Evolutionary conservation across 2,888 invertebrate species (phyloP), one percentile per base, ranked within the genome.

Genomic region (Epistrophe eligans): DNA sequence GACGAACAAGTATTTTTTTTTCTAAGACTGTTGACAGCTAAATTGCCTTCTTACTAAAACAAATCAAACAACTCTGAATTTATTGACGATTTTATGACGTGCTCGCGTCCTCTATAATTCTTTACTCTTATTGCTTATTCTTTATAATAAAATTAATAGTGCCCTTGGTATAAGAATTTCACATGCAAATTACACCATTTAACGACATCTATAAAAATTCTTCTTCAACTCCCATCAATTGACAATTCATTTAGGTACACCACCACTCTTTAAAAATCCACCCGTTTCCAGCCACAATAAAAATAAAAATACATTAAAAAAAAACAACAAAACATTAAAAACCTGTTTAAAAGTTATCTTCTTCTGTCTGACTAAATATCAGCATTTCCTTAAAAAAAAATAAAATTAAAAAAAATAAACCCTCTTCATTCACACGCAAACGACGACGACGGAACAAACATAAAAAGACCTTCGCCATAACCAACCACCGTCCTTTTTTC

Each of bases 391-490:
- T 58, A 52, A 52, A 10, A 74, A 74, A 73, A 70, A 11, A 57
- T 71, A 55, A 64, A 57, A 58, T 24, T 24, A 28, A 28, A 52
- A 11, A 11, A 57, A 76, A 55, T 55, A 64, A 57, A 58, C 43
- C 40, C 40, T 74, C 74, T 62, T 62, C 48, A 74, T 55, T 74
- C 71, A 84, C 81, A 80, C 80, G 84, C 84, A 84, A 84, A 77
- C 24, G 24, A 24, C 24, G 24, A 24, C 24, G 24, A 24, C 72
- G 76, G 80, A 52, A 60, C 60, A 77, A 72, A 17, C 38, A 58
- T 48, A 72, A 67, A 77, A 83, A 79, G 73, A 77, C 40, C 79
- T 76, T 64, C 62, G 67, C 6, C 62, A 62, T 43, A 62, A 6
- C 7, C 17, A 38, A 17, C 35, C 28, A 13, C 38, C 48, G 3